These are phyloP conservation scores for Phortica variegata DNA, from an alignment of 1,140 invertebrate genomes.

Conservation along the genomic window DNA sequence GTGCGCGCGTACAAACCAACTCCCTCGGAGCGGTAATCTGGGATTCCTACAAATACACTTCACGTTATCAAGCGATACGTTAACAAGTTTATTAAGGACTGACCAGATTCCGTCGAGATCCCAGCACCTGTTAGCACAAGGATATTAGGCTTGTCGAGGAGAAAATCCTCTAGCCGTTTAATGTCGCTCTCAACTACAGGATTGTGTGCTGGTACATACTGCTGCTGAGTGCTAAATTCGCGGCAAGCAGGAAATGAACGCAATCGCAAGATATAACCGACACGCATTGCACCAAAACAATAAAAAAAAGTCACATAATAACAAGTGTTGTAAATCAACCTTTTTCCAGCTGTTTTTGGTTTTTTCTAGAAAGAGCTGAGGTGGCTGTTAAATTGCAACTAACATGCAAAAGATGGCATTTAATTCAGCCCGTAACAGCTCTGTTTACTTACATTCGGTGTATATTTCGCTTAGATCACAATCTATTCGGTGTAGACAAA, in stretches of 20 bases:
- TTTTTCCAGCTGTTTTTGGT: too few species aligned
- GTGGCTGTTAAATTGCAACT: too few species aligned
- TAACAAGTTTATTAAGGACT: background rate
- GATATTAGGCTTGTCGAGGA: constrained; percentile 64
- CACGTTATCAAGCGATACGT: background rate
- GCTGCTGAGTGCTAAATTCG: constrained; percentile 17
- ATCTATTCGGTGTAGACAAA: too few species aligned
- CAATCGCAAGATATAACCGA: constrained; percentile 12
- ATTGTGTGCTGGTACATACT: constrained; percentile 72
- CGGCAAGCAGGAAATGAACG: background rate
- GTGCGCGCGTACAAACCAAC: constrained; percentile 89
- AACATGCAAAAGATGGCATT: too few species aligned
- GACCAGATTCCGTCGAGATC: constrained; percentile 88
- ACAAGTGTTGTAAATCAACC: too few species aligned
- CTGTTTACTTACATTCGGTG: too few species aligned
- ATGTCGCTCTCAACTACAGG: constrained; percentile 66
- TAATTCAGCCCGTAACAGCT: too few species aligned
- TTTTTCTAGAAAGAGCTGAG: too few species aligned
- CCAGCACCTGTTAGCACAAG: constrained; percentile 89
- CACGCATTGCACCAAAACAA: too few species aligned
- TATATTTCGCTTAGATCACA: too few species aligned
- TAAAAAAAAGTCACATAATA: too few species aligned
- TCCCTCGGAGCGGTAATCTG: constrained; percentile 89
- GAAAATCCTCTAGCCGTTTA: constrained; percentile 65
- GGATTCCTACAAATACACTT: constrained; percentile 69